These are phyloP conservation scores for Orchestia grillus DNA, from an alignment of 1,140 invertebrate species.

Conservation along the genomic window DNA sequence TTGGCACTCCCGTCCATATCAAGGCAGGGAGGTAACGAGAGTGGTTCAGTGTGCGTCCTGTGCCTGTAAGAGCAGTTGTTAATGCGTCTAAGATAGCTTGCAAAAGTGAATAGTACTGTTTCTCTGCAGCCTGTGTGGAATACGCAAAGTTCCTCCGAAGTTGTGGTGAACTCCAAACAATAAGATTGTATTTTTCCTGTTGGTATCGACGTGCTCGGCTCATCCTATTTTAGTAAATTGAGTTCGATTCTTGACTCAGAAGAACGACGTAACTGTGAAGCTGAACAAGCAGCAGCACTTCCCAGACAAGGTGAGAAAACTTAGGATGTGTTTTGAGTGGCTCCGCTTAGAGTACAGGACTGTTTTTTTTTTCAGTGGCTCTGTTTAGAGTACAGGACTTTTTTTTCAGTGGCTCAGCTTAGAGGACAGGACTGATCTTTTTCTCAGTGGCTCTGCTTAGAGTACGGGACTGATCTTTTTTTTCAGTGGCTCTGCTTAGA, in stretches of 20 bases:
- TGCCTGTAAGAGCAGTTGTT: not conserved
- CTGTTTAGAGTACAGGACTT: no score
- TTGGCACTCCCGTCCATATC: not conserved
- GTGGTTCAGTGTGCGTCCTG: not conserved
- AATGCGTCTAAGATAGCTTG: not conserved
- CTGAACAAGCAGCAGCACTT: not conserved
- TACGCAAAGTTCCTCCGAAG: not conserved
- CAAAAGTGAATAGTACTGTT: not conserved
- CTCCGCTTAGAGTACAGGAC: no score
- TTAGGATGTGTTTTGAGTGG: not conserved
- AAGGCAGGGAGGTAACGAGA: not conserved
- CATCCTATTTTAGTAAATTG: not conserved
- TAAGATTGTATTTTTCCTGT: not conserved
- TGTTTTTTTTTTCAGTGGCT: no score
- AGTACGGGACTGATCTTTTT: no score
- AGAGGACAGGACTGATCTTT: no score
- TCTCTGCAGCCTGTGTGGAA: not conserved
- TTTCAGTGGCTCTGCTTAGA: no score
- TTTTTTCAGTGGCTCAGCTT: no score
- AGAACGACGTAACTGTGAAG: not conserved
- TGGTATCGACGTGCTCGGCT: no score
- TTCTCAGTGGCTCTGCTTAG: no score
- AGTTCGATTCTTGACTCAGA: not conserved
- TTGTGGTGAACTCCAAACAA: not conserved
- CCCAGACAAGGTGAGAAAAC: not conserved